A percentile compares a stretch with the other conserved stretches of the same genome.
Conservation (phyloP, 2,797 vertebrate genomes). For the Melanotaenia pygmaea region DNA sequence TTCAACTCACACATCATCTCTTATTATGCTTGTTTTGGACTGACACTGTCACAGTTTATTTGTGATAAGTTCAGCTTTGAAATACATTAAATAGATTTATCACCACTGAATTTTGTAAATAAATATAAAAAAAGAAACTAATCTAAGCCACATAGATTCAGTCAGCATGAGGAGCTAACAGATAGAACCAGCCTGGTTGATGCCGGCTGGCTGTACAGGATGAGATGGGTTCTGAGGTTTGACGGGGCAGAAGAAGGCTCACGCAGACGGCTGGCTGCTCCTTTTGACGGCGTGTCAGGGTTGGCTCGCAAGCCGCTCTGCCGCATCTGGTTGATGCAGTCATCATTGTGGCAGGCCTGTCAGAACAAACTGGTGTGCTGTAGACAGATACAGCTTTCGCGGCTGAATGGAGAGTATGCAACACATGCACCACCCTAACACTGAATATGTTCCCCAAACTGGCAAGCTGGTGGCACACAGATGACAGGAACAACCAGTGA, state of each 20-base stretch:
- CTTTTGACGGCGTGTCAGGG: conserved; percentile 87
- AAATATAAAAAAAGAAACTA: conserved; percentile 31
- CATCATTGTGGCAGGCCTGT: conserved; percentile 94
- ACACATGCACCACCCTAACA: conserved; percentile 90
- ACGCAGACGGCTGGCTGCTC: conserved; percentile 90
- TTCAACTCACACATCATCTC: conserved; percentile 49
- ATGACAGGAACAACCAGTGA: conserved; percentile 79
- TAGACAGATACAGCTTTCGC: conserved; percentile 84
- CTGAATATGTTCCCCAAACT: conserved; percentile 94
- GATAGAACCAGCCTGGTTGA: conserved; percentile 48
- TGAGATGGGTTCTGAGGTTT: conserved; percentile 77
- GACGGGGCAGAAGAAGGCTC: conserved; percentile 87
- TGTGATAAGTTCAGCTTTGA: conserved; percentile 38
- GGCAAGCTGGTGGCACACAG: conserved; percentile 89
- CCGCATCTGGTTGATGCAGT: conserved; percentile 86
- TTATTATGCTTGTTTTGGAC: conserved; percentile 52
- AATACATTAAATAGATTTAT: conserved; percentile 39
- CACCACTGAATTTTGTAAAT: conserved; percentile 18
- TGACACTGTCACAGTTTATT: conserved; percentile 14
- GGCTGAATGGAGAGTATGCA: conserved; percentile 88
- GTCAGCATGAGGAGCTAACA: conserved; percentile 29
- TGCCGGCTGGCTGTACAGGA: conserved; percentile 45
- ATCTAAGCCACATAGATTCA: conserved; percentile 25
- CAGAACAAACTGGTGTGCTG: conserved; percentile 88
- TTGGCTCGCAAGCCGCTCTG: conserved; percentile 91